A percentile compares a stretch with the other conserved stretches of the same genome.
phyloP scores from a whole-genome alignment of 1,140 invertebrate genomes.

The Lordiphosa collinella region DNA sequence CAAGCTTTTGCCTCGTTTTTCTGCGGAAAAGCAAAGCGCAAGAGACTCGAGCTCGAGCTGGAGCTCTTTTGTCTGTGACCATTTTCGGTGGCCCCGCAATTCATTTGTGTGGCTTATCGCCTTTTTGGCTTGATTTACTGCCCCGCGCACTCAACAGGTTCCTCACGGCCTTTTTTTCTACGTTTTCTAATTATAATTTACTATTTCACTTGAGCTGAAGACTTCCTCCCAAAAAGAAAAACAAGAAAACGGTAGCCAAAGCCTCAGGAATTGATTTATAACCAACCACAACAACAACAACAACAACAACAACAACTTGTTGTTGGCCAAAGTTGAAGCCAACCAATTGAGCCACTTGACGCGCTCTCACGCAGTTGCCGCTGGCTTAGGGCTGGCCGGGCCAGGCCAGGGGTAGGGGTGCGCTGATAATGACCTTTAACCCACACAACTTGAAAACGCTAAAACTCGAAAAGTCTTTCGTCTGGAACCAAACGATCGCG shows the following conservation, averaged over 20 bases:
- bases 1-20: constrained; percentile 40
- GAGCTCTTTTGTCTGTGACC: constrained; percentile 37
- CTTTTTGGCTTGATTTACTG: constrained; percentile 73
- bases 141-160: constrained; percentile 52
- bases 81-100: constrained; percentile 48
- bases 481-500: constrained; percentile 70
- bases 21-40: constrained; percentile 6
- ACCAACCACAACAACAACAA: constrained; percentile 2
- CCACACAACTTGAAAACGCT: constrained; percentile 21
- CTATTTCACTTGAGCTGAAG: constrained; percentile 26
- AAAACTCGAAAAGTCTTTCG: constrained; percentile 25
- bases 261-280: background rate
- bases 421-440: constrained; percentile 70
- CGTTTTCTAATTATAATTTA: constrained; percentile 51
- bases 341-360: constrained; percentile 68
- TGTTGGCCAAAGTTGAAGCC: constrained; percentile 24
- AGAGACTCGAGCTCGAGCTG: constrained; percentile 15
- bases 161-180: background rate
- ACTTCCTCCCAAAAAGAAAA: constrained; percentile 40
- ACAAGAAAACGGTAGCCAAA: constrained; percentile 21
- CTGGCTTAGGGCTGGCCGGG: background rate
- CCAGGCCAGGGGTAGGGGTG: constrained; percentile 14
- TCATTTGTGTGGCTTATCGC: constrained; percentile 72
- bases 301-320: constrained; percentile 9
- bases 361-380: constrained; percentile 54